phyloP scores from a whole-genome alignment of 2,797 vertebrate species.

The Heterohyrax brucei region DNA sequence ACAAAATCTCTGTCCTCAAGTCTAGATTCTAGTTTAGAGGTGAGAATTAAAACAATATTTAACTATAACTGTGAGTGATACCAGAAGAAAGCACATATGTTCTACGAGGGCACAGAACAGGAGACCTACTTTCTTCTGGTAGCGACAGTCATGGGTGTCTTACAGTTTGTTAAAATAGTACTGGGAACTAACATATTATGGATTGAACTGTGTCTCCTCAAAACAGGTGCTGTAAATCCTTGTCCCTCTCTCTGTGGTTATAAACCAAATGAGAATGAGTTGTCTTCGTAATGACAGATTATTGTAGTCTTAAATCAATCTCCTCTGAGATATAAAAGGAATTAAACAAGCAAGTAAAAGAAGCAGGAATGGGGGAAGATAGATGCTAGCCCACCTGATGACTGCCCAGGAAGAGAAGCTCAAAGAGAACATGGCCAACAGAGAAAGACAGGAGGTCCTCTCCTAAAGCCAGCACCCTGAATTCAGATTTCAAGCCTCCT shows the following conservation, averaged over 20 bases:
- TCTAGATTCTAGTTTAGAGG: constrained; percentile 10
- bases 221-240: neutral
- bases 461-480: neutral
- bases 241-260: neutral
- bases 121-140: neutral
- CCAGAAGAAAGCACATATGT: neutral
- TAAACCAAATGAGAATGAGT: neutral
- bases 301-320: neutral
- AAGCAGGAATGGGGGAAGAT: neutral
- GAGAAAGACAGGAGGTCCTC: neutral
- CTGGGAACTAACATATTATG: neutral
- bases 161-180: neutral
- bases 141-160: neutral
- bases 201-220: neutral
- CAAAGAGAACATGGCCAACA: neutral
- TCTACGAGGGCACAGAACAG: neutral
- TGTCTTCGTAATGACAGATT: neutral
- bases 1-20: neutral
- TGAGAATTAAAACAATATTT: constrained; percentile 50
- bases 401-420: neutral
- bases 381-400: neutral
- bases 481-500: neutral
- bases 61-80: constrained; percentile 18
- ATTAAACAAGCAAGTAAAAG: neutral
- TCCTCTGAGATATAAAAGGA: neutral